Base-by-base conservation (phyloP, 2,797 vertebrate species). In the Bovichtus diacanthus region DNA sequence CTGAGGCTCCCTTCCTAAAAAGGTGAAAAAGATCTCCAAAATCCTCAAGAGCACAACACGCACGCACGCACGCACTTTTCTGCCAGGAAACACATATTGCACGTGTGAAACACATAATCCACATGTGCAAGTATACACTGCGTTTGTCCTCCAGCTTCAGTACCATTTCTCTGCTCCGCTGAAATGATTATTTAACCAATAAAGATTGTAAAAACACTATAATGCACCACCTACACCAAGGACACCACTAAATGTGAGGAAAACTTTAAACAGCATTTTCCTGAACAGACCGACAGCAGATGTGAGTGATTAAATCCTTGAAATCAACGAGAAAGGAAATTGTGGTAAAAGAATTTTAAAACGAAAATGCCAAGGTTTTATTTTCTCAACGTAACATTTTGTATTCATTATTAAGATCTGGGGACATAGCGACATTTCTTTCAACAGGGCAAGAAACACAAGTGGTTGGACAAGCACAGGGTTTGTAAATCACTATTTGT, bases 21-120 rank as follows among this genome's bases (percentile, higher is more conserved):
- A 87, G 75, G 80, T 77, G 71, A 75, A 86, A 87, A 82, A 46
- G 64, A 79, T 76, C 64, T 69, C 55, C 12, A 58, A 74, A 80
- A 83, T 78, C 73, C 78, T 80, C 29, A 61, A 67, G 50, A 82
- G 71, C 43, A 41, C 65, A 78, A 71, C 59, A 77, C 2, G 77
- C 75, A 70, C 76, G 69, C 53, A 25, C 25, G 72, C 54, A 58
- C 53, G 59, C 38, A 65, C 53, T 31, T 58, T 69, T 83, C 79
- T 67, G 87, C 88, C 88, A 91, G 79, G 71, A 81, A 82, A 81
- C 80, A 76, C 90, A 90, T 50, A 84, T 56, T 61, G 80, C 70
- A 82, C 19, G 61, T 81, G 85, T 89, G 73, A 81, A 82, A 80
- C 76, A 61, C 67, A 62, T 65, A 82, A 81, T 78, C 59, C 66